Conservation (phyloP, 2,888 invertebrate genomes). For the Prenolepis imparis region DNA sequence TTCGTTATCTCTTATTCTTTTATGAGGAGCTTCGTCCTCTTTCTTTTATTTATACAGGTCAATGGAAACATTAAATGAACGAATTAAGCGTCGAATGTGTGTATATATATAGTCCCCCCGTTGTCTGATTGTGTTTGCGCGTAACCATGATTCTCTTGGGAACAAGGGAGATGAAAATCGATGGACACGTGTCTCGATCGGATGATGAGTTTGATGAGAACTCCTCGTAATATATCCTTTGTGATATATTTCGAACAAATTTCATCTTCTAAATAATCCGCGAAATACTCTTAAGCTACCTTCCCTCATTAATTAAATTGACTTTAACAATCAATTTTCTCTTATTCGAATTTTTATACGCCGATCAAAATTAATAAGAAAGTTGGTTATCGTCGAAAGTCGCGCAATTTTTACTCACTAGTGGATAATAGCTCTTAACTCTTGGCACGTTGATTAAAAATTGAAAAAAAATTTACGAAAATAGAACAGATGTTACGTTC, state of each 20-base stretch:
- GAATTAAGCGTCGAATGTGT: neutral
- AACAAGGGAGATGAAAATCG: neutral
- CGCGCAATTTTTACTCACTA: neutral
- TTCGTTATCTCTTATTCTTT: conserved; percentile 3
- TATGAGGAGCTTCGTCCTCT: neutral
- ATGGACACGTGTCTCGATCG: conserved; percentile 22
- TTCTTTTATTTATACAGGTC: conserved; percentile 36
- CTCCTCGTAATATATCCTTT: neutral
- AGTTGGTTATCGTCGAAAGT: neutral
- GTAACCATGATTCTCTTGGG: conserved; percentile 57
- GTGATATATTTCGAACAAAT: conserved; percentile 33
- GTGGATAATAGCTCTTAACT: too few species aligned
- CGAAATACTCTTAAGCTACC: neutral
- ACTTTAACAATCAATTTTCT: conserved; percentile 12
- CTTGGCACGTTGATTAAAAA: neutral
- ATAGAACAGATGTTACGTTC: neutral
- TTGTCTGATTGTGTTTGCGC: conserved; percentile 65
- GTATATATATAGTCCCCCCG: conserved; percentile 29
- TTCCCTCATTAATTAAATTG: neutral
- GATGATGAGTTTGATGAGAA: neutral
- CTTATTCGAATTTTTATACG: conserved; percentile 4
- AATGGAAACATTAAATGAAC: conserved; percentile 12
- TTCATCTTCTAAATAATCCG: neutral
- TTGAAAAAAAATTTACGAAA: neutral
- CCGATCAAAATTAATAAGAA: neutral